Evolutionary conservation across 2,797 vertebrate genomes (phyloP).

Genomic region (Spea hammondii): DNA sequence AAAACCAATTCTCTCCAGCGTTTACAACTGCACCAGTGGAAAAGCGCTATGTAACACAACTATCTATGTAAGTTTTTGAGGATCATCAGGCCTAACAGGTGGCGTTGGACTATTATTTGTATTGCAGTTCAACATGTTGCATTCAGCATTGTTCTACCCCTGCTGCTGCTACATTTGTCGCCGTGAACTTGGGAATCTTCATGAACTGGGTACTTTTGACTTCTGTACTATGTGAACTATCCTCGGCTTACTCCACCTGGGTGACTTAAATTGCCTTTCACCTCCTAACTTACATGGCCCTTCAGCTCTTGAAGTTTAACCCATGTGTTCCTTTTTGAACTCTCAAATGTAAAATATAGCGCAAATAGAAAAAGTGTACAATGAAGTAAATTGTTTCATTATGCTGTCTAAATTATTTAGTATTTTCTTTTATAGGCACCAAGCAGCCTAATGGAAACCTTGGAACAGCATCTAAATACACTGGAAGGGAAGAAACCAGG

Average conservation of each 20-base stretch:
- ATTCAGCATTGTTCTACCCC: not conserved
- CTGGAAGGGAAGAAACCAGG: conserved; percentile 93
- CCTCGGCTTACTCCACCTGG: not conserved
- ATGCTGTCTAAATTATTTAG: not conserved
- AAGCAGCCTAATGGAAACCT: conserved; percentile 95
- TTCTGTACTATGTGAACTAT: not conserved
- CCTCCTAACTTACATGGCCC: not conserved
- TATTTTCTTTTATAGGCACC: conserved; percentile 78
- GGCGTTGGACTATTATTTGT: no score
- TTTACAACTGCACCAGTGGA: no score
- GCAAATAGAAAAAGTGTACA: no score
- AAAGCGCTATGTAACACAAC: no score
- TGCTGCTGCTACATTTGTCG: not conserved
- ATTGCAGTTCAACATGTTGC: no score
- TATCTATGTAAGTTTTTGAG: no score
- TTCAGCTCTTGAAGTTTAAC: not conserved
- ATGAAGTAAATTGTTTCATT: not conserved
- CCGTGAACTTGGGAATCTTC: not conserved
- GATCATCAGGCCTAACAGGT: no score
- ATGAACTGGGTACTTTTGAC: not conserved
- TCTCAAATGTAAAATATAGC: not conserved
- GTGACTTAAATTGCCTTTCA: not conserved
- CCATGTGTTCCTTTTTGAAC: not conserved
- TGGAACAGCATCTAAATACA: conserved; percentile 97
- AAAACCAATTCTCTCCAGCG: no score